Base-by-base conservation (phyloP, 1,140 invertebrate species). In the Heliconius hermathena region DNA sequence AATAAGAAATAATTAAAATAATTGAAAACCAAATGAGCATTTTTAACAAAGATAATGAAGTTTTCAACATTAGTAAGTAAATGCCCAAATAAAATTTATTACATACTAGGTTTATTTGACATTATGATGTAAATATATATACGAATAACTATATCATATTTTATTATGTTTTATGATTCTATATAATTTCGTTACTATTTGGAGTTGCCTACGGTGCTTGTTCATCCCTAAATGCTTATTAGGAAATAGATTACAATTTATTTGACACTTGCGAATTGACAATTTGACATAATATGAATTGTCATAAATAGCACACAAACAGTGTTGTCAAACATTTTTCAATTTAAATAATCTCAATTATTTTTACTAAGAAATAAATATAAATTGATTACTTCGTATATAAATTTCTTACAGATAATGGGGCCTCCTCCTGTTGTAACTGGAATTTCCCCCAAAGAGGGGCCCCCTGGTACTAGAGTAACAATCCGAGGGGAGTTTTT, bases 361-460 rank as follows among this genome's bases (percentile, higher is more conserved):
- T 22, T 57, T 22, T 57, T 9, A 57, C 8, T n/a, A 8, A 57
- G 20, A 57, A 57, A 3, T 2, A 11, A 57, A 57, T 57, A 57
- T 9, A 57, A 57, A 57, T 22, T 1, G 9, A 11, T 22, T 22
- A 22, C n/a, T 57, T 57, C n/a, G 36, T n/a, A 54, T 33, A 52
- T 36, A 33, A 71, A 16, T 38, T 26, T 60, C 41, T 54, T 46
- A 33, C 4, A 11, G 6, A 78, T 26, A 78, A 97, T 97, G 97
- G 96, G 95, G 52, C 97, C 97, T 81, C 97, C 97, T 79, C 98
- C 98, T 18, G 96, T 98, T 75, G 99, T 99, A 8, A 99, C 99
- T 36, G 99, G 99, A 13, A 97, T 99, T 77, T 99, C 99, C 2
- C 99, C 99, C 0, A 99, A 99, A 88, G 99, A 99, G 95, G 99